Base-by-base conservation (phyloP, 1,140 invertebrate species). In the Thaumatotibia leucotreta region DNA sequence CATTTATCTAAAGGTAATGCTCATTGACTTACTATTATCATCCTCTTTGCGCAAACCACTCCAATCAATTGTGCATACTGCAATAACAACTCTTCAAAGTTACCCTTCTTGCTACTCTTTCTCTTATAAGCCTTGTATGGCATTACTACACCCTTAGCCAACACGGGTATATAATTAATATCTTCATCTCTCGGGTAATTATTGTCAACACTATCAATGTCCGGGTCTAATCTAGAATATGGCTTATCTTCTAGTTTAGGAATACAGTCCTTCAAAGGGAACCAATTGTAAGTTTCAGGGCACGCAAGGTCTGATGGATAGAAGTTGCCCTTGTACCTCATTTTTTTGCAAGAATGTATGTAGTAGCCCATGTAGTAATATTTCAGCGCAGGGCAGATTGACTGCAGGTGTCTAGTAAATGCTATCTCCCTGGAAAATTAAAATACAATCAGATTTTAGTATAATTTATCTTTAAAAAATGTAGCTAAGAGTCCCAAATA, bases 361-460 rank as follows among this genome's bases (percentile, higher is more conserved):
- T 99, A 99, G 89, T 95, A 99, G 32, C 99, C 99, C 97, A 99
- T 98, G 79, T 99, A 99, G 87, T 99, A 99, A 88, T 96, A 97
- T 79, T 95, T 93, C 0, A 99, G 79, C 6, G 94, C 80, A 0
- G 94, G 93, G 39, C 92, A 88, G 22, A 83, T 69, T 58, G 91
- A 91, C 35, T 96, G 92, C 6, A 99, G 82, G 54, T 95, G 91
- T 77, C 96, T 92, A 0, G 95, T 95, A 69, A 99, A 94, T 32
- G 94, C 94, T 49, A 99, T 93, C 93, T 99, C 98, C 80, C 95
- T 97, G 88, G 72, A 93, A 93, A 83, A 73, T 88, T n/a, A n/a
- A 77, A 65, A 52, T 72, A 70, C 64, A 66, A 27, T 64, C n/a
- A n/a, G n/a, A n/a, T n/a, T n/a, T n/a, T n/a, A n/a, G n/a, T n/a